Evolutionary conservation across 2,888 invertebrate species (phyloP), one percentile per base, ranked within the genome.

Genomic region (Rotaria socialis): DNA sequence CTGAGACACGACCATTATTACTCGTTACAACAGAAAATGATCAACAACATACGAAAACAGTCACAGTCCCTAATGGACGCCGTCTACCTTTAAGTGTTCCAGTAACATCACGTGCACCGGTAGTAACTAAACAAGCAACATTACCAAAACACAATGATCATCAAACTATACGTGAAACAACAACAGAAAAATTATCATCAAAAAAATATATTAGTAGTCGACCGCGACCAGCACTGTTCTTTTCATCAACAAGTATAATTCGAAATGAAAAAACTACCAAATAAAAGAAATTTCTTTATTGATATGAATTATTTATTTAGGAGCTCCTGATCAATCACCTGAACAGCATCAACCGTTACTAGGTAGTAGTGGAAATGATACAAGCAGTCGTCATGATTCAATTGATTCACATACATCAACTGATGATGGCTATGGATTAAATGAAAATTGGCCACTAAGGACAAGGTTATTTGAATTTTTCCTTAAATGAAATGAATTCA

Each of bases 311-410:
- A 35, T 67, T 35, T 5, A 19, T 67, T 67, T 67, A 67, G 67
- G 67, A 67, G 67, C 14, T 14, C 67, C 67, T 67, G 67, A 67
- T 67, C 67, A 67, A 67, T 67, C 67, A 67, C 67, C 67, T 27
- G 67, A 67, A 67, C 67, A 67, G 19, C 67, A 67, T 67, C 67
- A 67, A 67, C 67, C 67, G 35, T 67, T 67, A 67, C 19, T 67
- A 35, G 35, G 67, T 35, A 67, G 35, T 19, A 67, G 27, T 67
- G 67, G 67, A 27, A 27, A 67, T 67, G 67, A 67, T 67, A 27
- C 35, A 35, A 41, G 67, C 35, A 67, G 67, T 67, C 67, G 67
- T 35, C 67, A 67, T 41, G 67, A 19, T 67, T 67, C 67, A 27
- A 2, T 67, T 67, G 67, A 67, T 67, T 67, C 67, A 6, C 67